Evolutionary conservation across 2,888 invertebrate species (phyloP).

Genomic region (Antitype chi): DNA sequence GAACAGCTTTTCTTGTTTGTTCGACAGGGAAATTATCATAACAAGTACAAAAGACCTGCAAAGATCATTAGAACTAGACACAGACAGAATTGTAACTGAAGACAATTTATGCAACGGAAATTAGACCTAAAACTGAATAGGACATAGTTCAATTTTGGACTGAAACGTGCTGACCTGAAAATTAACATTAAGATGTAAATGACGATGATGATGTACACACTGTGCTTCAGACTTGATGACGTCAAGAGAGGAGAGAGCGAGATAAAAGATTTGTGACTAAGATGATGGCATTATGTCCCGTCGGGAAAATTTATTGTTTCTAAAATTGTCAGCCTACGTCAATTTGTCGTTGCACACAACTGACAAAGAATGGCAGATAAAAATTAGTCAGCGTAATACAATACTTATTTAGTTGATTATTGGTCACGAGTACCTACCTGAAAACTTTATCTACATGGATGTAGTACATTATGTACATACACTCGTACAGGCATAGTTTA

Average conservation of each 20-base stretch:
- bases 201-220: not conserved
- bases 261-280: not conserved
- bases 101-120: not conserved
- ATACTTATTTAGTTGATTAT: too few relatives aligned
- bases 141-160: not conserved
- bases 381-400: too few relatives aligned
- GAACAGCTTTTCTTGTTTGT: slow-evolving; percentile 4
- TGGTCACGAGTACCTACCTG: too few relatives aligned
- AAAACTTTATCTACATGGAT: too few relatives aligned
- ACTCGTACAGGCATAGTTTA: too few relatives aligned
- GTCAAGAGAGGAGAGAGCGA: not conserved
- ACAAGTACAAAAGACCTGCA: not conserved
- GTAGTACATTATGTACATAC: too few relatives aligned
- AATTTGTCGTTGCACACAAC: not conserved
- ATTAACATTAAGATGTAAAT: not conserved
- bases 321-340: not conserved
- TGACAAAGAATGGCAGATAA: not conserved
- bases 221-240: not conserved
- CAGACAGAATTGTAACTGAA: not conserved
- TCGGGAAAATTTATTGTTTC: not conserved
- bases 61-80: slow-evolving; percentile 3
- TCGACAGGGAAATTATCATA: not conserved
- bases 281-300: not conserved
- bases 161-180: not conserved
- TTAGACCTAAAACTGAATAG: not conserved